A percentile compares a stretch with the other conserved stretches of the same genome.
Evolutionary conservation across 2,888 invertebrate species (phyloP).

Genomic region (Penaeus monodon): DNA sequence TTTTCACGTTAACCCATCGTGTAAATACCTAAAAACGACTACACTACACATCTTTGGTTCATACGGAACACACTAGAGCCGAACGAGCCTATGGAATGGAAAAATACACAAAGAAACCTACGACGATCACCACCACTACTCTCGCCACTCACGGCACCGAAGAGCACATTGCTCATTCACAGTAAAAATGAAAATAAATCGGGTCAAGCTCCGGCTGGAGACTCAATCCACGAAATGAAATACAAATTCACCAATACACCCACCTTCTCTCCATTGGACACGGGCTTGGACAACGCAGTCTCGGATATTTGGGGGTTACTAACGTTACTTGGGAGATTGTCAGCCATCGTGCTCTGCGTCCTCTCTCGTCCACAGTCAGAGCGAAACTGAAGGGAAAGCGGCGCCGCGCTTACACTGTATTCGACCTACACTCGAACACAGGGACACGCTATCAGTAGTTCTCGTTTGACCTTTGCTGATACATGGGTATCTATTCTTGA

Average conservation of each 20-base stretch:
- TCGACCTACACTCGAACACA: too few species aligned
- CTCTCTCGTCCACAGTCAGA: conserved; percentile 1
- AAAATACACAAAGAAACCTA: too few species aligned
- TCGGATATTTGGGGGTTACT: conserved; percentile 29
- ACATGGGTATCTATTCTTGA: too few species aligned
- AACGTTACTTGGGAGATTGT: conserved; percentile 5
- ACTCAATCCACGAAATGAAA: neutral
- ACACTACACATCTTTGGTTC: neutral
- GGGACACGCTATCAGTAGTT: too few species aligned
- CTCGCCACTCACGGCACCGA: too few species aligned
- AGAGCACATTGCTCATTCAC: neutral
- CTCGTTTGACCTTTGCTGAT: too few species aligned
- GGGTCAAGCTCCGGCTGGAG: neutral
- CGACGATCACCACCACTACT: too few species aligned
- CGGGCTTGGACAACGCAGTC: conserved; percentile 45
- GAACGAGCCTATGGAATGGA: too few species aligned
- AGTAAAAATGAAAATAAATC: neutral
- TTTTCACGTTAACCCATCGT: neutral
- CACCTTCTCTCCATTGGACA: conserved; percentile 50
- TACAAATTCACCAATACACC: neutral
- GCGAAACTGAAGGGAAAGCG: conserved; percentile 25
- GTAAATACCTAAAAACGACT: too few species aligned
- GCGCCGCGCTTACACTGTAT: neutral
- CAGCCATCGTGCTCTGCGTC: conserved; percentile 40
- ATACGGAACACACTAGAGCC: neutral